Base-by-base conservation (phyloP, 2,113 vertebrate species). In the Heterocephalus glaber region DNA sequence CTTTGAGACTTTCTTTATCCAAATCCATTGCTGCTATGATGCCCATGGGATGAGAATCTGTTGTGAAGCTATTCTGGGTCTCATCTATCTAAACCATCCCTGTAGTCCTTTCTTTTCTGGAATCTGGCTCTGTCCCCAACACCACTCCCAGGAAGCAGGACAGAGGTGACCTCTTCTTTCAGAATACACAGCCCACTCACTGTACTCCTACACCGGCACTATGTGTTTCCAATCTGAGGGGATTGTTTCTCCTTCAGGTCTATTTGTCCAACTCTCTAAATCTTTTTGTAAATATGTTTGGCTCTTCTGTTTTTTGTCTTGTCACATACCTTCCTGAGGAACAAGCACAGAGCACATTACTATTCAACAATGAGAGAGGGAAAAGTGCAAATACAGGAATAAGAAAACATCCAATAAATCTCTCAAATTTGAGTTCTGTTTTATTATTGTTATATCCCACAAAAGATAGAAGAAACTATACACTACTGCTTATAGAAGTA, bases 371-470 rank as follows among this genome's bases (percentile, higher is more conserved):
- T 26, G 38, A 66, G 6, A 83, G 60, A 86, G 68, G 44, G 44
- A 20, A 89, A 76, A 93, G n/a, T 79, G 38, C 47, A 70, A 91
- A 72, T 47, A 49, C 52, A 47, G 35, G 74, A 66, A 93, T 60
- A 84, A 93, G 41, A 92, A 11, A 92, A 79, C n/a, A 3, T 86
- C 33, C n/a, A 28, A 61, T 56, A 80, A 96, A 95, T 58, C 81
- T 82, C 52, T 90, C n/a, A 87, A 92, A 92, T 74, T 16, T 56
- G 24, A 94, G 58, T 63, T 17, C 35, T 38, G 17, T 68, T 72
- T 65, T 41, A 9, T 52, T 88, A 66, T 54, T 83, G 60, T 79
- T 72, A 60, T n/a, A 35, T 10, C 26, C 28, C 28, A 52, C 33
- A 16, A 30, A 58, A 76, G 76, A 19, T 19, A 87, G 70, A 84